Evolutionary conservation across 2,888 invertebrate species (phyloP).

Genomic region (Xestoiulus laeticollis): DNA sequence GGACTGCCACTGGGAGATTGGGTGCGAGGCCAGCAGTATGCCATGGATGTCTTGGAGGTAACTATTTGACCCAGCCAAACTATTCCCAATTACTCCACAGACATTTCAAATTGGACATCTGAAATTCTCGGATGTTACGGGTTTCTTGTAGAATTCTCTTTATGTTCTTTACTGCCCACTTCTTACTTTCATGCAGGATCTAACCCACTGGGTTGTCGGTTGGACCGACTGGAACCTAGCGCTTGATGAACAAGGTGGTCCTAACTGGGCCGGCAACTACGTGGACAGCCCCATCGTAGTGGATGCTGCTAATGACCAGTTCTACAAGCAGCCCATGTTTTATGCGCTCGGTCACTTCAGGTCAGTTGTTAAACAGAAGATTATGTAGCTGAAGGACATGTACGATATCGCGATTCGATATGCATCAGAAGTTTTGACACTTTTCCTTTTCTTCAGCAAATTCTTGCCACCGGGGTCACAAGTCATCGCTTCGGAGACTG

Average conservation of each 20-base stretch:
- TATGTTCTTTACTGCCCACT: too few relatives aligned
- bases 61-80: too few relatives aligned
- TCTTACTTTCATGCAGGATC: conserved; percentile 71
- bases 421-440: background rate
- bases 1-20: conserved; percentile 74
- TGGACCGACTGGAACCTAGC: conserved; percentile 94
- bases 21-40: conserved; percentile 75
- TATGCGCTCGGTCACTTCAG: conserved; percentile 82
- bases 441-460: conserved; percentile 62
- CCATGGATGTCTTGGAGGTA: conserved; percentile 73
- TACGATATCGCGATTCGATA: background rate
- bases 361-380: conserved; percentile 58
- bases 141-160: too few relatives aligned
- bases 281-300: conserved; percentile 84
- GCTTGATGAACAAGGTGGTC: conserved; percentile 78
- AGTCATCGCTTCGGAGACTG: conserved; percentile 62
- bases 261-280: conserved; percentile 79
- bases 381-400: background rate
- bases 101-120: too few relatives aligned
- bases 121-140: too few relatives aligned
- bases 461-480: conserved; percentile 74
- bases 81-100: too few relatives aligned
- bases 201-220: conserved; percentile 78
- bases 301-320: conserved; percentile 72
- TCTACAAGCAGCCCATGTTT: conserved; percentile 89